phyloP scores from a whole-genome alignment of 2,113 vertebrate species.

The Orientallactaga bullata region DNA sequence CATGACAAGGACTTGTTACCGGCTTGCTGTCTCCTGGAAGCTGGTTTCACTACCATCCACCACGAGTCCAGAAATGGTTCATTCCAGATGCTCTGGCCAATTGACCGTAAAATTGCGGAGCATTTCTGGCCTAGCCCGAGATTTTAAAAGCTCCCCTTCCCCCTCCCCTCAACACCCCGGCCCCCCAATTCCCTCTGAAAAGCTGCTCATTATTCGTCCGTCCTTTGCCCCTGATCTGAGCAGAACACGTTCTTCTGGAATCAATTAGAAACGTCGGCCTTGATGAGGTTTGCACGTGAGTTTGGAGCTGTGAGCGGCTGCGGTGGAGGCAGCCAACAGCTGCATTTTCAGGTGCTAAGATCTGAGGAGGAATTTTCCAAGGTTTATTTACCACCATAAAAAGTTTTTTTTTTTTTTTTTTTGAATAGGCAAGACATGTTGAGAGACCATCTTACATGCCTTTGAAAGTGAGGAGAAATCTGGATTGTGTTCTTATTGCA shows the following conservation, averaged over 20 bases:
- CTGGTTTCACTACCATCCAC: conserved; percentile 89
- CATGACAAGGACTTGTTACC: conserved; percentile 88
- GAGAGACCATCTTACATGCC: conserved; percentile 80
- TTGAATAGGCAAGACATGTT: conserved; percentile 84
- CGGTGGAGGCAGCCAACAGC: conserved; percentile 92
- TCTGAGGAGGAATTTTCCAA: conserved; percentile 87
- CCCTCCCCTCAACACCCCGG: conserved; percentile 84
- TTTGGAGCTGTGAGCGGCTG: conserved; percentile 87
- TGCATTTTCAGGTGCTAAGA: conserved; percentile 96
- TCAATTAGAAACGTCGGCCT: conserved; percentile 97
- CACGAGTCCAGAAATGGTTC: conserved; percentile 91
- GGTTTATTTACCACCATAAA: conserved; percentile 91
- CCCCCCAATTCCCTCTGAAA: conserved; percentile 88
- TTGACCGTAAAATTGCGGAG: conserved; percentile 98
- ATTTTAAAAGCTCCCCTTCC: conserved; percentile 90
- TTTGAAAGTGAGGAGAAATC: conserved; percentile 83
- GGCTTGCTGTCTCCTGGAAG: conserved; percentile 86
- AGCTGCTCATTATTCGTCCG: conserved; percentile 92
- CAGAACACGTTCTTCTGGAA: conserved; percentile 94
- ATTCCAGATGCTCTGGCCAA: conserved; percentile 97
- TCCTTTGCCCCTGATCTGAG: conserved; percentile 89
- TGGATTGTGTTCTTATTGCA: conserved; percentile 82
- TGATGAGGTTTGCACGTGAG: conserved; percentile 98
- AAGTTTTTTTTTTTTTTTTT: conserved; percentile 64
- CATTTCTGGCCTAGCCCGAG: conserved; percentile 92